Conservation (phyloP, 2,888 invertebrate genomes). For the Mycalesis mineus region DNA sequence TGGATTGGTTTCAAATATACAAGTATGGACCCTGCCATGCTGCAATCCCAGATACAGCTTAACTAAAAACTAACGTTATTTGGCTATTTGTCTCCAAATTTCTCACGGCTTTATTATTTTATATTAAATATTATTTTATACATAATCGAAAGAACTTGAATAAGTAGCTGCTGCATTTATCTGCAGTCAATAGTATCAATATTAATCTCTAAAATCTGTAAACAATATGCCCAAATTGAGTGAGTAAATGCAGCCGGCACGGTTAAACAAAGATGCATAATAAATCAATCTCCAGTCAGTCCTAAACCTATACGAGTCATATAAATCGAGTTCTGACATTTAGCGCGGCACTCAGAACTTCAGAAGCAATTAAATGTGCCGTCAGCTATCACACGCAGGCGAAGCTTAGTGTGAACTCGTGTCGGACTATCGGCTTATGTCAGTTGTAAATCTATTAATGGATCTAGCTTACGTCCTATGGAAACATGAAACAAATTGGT, state of each 20-base stretch:
- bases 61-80: too few species aligned
- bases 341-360: constrained; percentile 8
- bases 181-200: background rate
- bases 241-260: constrained; percentile 1
- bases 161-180: background rate
- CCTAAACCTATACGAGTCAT: constrained; percentile 5
- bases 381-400: background rate
- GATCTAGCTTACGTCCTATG: background rate
- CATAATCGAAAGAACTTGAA: background rate
- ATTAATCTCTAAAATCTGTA: constrained; percentile 3
- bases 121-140: too few species aligned
- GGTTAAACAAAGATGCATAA: background rate
- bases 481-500: background rate
- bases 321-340: constrained; percentile 18
- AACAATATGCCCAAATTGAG: constrained; percentile 6
- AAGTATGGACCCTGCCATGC: too few species aligned
- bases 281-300: constrained; percentile 9
- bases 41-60: background rate
- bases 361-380: constrained; percentile 19
- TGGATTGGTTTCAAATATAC: too few species aligned
- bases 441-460: constrained; percentile 3
- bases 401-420: constrained; percentile 1
- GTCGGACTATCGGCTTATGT: background rate
- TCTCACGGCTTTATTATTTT: too few species aligned
- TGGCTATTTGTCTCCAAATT: too few species aligned